Base-by-base conservation (phyloP, 2,797 vertebrate genomes). In the Alauda arvensis region DNA sequence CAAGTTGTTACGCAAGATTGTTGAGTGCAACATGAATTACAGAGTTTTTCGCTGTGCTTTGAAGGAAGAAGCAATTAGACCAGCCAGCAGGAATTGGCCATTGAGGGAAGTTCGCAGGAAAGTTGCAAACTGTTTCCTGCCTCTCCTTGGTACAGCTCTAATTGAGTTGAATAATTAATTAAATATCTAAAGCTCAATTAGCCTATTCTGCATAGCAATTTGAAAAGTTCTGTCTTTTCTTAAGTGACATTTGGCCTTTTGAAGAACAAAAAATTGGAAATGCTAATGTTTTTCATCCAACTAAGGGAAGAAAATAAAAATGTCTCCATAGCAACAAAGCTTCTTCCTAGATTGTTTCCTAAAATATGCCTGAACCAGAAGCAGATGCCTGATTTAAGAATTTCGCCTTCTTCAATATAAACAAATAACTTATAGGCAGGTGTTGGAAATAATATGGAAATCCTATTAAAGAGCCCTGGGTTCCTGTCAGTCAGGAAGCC, bases 401-500 rank as follows among this genome's bases (percentile, higher is more conserved):
- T 97, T 95, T 97, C 81, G 88, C 96, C 96, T 97, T 95, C 97
- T 97, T 97, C 96, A 97, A 94, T 97, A 97, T 98, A 97, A 98
- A 98, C 97, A 97, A 98, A 97, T 98, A 97, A 97, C 98, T 98
- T 98, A 96, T 97, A 98, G 97, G 97, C 97, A 97, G 97, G 95
- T 97, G 97, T 98, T 98, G 96, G 97, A 98, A 98, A 97, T 97
- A 97, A 98, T 97, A 97, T 97, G 97, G 97, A 97, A 98, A 98
- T 98, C 97, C 97, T 97, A 97, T 98, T 98, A 97, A 97, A 96
- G 94, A 96, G 96, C 95, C 94, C 94, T 52, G 87, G 89, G 94
- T 97, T 97, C 93, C 96, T 97, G 96, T 97, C 97, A 97, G 94
- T 97, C 97, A 97, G 96, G 96, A 98, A 97, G 92, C 95, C 96